These are phyloP conservation scores for Triplophysa yarkandensis DNA, from an alignment of 2,797 vertebrate species.

Conservation along the genomic window DNA sequence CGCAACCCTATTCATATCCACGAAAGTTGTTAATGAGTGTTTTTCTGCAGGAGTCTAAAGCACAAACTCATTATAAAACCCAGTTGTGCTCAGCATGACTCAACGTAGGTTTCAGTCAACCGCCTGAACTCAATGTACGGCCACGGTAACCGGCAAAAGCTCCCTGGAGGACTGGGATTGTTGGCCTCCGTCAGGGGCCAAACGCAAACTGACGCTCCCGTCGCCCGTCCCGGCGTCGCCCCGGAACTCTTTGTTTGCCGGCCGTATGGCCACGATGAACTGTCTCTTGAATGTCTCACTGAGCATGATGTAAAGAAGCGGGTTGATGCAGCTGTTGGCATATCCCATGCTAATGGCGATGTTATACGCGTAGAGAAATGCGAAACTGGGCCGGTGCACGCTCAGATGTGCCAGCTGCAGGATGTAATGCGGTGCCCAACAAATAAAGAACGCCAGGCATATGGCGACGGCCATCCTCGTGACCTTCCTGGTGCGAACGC, in stretches of 20 bases:
- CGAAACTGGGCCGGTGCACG: conserved; percentile 76
- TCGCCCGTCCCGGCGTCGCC: conserved; percentile 72
- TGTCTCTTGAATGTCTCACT: conserved; percentile 84
- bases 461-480: conserved; percentile 86
- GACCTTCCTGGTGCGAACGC: conserved; percentile 78
- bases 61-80: background rate
- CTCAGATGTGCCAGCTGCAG: conserved; percentile 83
- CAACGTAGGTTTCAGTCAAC: too few species aligned
- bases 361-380: conserved; percentile 83
- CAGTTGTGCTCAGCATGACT: too few species aligned
- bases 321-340: conserved; percentile 87
- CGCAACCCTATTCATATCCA: background rate
- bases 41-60: background rate
- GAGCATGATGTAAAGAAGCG: conserved; percentile 82
- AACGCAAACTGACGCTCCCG: conserved; percentile 72
- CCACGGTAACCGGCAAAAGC: conserved; percentile 68
- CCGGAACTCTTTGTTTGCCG: conserved; percentile 66
- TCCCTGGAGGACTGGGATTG: conserved; percentile 71
- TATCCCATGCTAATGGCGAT: conserved; percentile 87
- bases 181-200: conserved; percentile 70
- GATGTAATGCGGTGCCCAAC: conserved; percentile 87
- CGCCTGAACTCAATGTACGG: conserved; percentile 62
- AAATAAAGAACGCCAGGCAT: conserved; percentile 83
- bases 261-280: conserved; percentile 75
- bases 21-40: background rate